Conservation (phyloP, 2,797 vertebrate species). For the Centroberyx gerrardi region DNA sequence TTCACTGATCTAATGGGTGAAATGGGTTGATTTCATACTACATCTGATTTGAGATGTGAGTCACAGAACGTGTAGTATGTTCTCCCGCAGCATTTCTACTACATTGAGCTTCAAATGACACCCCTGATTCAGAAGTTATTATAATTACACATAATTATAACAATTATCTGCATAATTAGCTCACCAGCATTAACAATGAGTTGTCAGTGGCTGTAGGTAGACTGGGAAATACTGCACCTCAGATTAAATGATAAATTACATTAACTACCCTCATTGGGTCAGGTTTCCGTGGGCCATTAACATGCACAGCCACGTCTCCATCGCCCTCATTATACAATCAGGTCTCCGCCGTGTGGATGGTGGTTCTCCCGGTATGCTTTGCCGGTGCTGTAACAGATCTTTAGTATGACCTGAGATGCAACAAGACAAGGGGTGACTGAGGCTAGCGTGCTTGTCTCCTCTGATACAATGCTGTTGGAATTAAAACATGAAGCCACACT, state of each 20-base stretch:
- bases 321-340: constrained; percentile 9
- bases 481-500: constrained; percentile 24
- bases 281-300: constrained; percentile 5
- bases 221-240: neutral
- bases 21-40: neutral
- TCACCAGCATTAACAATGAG: constrained; percentile 15
- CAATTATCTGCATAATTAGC: constrained; percentile 29
- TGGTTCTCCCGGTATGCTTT: constrained; percentile 2
- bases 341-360: neutral
- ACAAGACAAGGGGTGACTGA: constrained; percentile 2
- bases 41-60: neutral
- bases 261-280: neutral
- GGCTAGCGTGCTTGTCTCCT: constrained; percentile 31
- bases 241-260: constrained; percentile 4
- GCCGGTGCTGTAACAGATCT: neutral
- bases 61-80: neutral
- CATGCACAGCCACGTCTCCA: neutral
- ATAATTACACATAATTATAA: constrained; percentile 48
- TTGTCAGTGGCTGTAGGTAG: neutral
- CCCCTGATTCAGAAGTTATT: constrained; percentile 38
- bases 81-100: constrained; percentile 18
- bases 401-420: constrained; percentile 6
- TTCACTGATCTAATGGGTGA: neutral
- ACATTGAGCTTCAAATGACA: constrained; percentile 4
- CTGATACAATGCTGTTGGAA: constrained; percentile 24